These are phyloP conservation scores for Nemopilema nomurai DNA, from an alignment of 30 jellyfish, hydroid and myxozoan species.

Conservation along the genomic window DNA sequence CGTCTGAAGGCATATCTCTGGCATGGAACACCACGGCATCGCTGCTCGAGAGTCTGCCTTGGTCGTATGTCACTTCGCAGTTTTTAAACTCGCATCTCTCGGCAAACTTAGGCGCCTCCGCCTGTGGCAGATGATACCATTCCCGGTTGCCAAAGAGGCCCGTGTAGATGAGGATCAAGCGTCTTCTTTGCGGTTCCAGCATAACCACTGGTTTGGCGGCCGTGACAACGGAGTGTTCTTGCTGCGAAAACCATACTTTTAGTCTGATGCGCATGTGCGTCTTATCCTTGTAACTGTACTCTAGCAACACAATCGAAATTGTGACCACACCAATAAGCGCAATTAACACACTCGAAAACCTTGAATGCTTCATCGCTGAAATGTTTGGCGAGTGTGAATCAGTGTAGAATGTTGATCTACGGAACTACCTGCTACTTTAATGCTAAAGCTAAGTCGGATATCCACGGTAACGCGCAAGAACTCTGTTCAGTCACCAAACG, in stretches of 20 bases:
- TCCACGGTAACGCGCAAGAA: too few species aligned
- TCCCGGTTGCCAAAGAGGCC: conserved; percentile 57
- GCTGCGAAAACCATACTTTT: too few species aligned
- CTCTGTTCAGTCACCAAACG: too few species aligned
- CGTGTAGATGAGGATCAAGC: conserved; percentile 77
- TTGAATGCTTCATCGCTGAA: not conserved
- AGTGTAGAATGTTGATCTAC: too few species aligned
- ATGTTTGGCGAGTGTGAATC: too few species aligned
- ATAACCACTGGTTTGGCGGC: not conserved
- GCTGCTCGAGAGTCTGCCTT: conserved; percentile 34
- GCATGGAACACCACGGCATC: conserved; percentile 97
- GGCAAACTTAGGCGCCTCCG: conserved; percentile 52
- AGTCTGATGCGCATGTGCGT: too few species aligned
- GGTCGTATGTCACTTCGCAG: conserved; percentile 85
- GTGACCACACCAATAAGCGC: not conserved
- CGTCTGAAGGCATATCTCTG: conserved; percentile 77
- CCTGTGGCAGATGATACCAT: conserved; percentile 81
- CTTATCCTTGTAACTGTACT: too few species aligned
- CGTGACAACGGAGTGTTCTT: too few species aligned
- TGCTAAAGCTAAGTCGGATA: too few species aligned
- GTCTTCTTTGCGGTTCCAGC: conserved; percentile 1
- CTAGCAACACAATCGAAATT: not conserved
- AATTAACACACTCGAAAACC: not conserved
- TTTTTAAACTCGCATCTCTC: conserved; percentile 59
- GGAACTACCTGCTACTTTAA: too few species aligned